These are phyloP conservation scores for Psilopsiagon aymara DNA, from an alignment of 2,113 vertebrate species.

Conservation along the genomic window DNA sequence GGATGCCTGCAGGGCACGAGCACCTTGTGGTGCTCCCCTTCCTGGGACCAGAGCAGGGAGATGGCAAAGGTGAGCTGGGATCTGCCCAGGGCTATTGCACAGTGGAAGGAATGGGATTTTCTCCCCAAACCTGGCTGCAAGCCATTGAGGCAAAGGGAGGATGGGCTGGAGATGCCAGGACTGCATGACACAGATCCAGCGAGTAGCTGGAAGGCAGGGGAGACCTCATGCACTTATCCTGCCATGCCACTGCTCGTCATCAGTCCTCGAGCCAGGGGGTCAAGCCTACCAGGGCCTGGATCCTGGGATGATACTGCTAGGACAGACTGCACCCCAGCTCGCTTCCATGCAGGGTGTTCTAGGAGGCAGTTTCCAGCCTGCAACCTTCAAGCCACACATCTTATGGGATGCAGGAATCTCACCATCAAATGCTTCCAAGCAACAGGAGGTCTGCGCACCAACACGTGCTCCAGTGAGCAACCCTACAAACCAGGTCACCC, in stretches of 20 bases:
- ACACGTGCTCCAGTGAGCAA: background rate
- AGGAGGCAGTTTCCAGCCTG: background rate
- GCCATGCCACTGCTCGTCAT: background rate
- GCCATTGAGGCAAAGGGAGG: rapidly evolving
- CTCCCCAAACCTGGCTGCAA: background rate
- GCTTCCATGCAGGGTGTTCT: background rate
- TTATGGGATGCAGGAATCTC: background rate
- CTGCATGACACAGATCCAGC: background rate
- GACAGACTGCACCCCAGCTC: background rate
- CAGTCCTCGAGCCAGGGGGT: rapidly evolving
- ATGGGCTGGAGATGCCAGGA: background rate
- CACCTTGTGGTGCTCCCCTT: background rate
- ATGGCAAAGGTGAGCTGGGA: rapidly evolving
- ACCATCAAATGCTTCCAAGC: rapidly evolving
- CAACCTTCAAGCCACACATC: rapidly evolving
- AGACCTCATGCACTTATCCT: background rate
- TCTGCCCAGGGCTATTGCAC: rapidly evolving
- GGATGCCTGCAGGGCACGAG: rapidly evolving
- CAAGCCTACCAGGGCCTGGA: background rate
- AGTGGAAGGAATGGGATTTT: background rate
- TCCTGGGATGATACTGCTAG: background rate
- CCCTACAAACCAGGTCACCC: background rate
- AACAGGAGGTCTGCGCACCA: background rate
- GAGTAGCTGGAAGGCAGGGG: background rate
- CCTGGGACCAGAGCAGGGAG: background rate